Evolutionary conservation across 2,113 vertebrate genomes (phyloP), one percentile per base, ranked within the genome.

Genomic region (Cygnus buccinator): DNA sequence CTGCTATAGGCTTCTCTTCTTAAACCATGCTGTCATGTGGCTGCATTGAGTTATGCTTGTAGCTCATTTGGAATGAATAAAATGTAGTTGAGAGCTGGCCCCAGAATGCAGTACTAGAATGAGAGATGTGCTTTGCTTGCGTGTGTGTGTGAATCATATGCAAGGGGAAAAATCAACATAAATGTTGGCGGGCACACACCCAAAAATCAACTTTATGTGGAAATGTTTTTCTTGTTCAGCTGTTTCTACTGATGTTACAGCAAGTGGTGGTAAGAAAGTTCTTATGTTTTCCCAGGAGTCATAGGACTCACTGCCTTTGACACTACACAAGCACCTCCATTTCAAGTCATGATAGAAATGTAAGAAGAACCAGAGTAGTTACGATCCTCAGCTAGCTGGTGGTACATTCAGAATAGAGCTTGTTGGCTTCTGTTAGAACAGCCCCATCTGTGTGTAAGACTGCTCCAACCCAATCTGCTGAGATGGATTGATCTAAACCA

Each of bases 381-480:
- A 2, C 4, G 18, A 54, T 52, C 29, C 41, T 78, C 37, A 46
- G 44, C 50, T 62, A 14, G 59, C 50, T 84, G 86, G 50, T 46
- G 2, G 6, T 43, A 29, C 55, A 2, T 37, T 77, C 59, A 50
- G 37, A n/a, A 18, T 37, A 29, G 61, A 78, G 57, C 86, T 82
- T 35, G 44, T 0, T 92, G 80, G 84, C 13, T 0, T 43, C 26
- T 0, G 1, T 26, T 79, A 52, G 41, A 87, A 35, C 65, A 78
- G 70, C n/a, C 70, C 77, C 39, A 78, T 87, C 95, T 91, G 84
- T 65, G 33, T 81, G n/a, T 50, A 66, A 20, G 44, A 6, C 57
- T 75, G 76, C 80, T 94, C 86, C 76, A 92, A 9, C 41, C 14
- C 77, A 84, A 13, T 75, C 86, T 94, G 87, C 89, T 68, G 73